These are phyloP conservation scores for Pristiophorus japonicus DNA, from an alignment of 2,113 vertebrate species.

Conservation along the genomic window DNA sequence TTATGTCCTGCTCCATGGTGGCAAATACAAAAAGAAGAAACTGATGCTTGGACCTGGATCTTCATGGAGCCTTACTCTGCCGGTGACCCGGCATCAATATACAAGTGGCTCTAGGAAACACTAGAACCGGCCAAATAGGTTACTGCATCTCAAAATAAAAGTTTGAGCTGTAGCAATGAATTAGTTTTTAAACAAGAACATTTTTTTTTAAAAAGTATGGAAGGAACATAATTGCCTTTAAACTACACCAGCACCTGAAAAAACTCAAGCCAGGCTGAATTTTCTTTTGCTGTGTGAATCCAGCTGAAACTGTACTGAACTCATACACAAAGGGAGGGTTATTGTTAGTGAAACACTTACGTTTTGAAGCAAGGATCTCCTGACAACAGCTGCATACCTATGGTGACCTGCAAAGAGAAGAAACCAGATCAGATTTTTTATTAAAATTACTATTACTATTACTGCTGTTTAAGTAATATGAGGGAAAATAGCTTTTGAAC, in stretches of 20 bases:
- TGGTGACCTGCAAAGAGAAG: slow-evolving; percentile 74
- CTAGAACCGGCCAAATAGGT: background rate
- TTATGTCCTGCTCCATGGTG: background rate
- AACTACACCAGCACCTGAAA: background rate
- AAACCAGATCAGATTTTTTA: too few relatives aligned
- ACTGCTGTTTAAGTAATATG: too few relatives aligned
- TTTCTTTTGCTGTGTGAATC: background rate
- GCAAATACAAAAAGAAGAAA: background rate
- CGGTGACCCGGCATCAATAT: background rate
- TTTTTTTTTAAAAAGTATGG: background rate
- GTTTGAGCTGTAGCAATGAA: background rate
- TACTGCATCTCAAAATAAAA: background rate
- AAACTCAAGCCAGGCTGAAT: background rate
- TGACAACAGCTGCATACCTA: slow-evolving; percentile 90
- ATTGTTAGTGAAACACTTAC: slow-evolving; percentile 64
- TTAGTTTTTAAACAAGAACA: background rate
- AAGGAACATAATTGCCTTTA: background rate
- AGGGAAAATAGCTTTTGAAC: background rate
- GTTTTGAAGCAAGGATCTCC: slow-evolving; percentile 98
- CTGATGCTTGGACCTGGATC: background rate
- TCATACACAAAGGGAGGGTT: background rate
- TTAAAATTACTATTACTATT: too few relatives aligned
- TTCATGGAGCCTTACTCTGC: background rate
- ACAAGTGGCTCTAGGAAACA: background rate
- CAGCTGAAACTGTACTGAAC: background rate